A percentile compares a stretch with the other conserved stretches of the same genome.
Evolutionary conservation across 2,797 vertebrate species (phyloP).

Genomic region (Pipistrellus pygmaeus): DNA sequence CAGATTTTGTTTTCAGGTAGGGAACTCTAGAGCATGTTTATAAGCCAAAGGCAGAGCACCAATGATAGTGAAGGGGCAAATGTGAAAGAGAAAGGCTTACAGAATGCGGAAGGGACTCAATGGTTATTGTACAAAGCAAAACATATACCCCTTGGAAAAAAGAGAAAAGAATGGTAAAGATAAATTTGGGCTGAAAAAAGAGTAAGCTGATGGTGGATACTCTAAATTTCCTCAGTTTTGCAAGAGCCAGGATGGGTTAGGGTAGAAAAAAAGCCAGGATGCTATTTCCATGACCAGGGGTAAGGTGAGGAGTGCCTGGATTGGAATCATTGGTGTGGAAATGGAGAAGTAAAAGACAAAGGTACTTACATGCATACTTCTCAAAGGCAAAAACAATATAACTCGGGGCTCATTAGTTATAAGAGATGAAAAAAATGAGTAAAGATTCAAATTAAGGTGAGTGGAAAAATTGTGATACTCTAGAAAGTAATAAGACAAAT

Average conservation of each 20-base stretch:
- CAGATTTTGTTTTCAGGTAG: background rate
- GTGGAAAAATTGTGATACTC: background rate
- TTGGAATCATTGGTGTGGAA: background rate
- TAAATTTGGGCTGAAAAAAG: background rate
- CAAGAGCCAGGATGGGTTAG: background rate
- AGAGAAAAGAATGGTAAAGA: background rate
- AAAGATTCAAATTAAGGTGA: background rate
- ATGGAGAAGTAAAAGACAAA: background rate
- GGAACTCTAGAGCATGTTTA: background rate
- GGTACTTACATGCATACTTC: background rate
- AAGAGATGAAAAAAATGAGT: conserved; percentile 29
- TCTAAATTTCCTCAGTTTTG: background rate
- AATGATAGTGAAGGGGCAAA: background rate
- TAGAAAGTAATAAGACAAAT: background rate
- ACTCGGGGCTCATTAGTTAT: background rate
- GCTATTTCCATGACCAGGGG: background rate
- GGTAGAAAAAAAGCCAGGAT: background rate
- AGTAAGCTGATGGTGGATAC: background rate
- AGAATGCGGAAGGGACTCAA: background rate
- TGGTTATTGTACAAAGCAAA: too few relatives aligned
- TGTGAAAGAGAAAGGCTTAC: background rate
- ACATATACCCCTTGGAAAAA: background rate
- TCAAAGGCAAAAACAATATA: background rate
- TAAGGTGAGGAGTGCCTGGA: background rate
- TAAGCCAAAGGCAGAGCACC: background rate